Evolutionary conservation across 92 coral and sea anemone species (phyloP).

Genomic region (Pocillopora grandis): DNA sequence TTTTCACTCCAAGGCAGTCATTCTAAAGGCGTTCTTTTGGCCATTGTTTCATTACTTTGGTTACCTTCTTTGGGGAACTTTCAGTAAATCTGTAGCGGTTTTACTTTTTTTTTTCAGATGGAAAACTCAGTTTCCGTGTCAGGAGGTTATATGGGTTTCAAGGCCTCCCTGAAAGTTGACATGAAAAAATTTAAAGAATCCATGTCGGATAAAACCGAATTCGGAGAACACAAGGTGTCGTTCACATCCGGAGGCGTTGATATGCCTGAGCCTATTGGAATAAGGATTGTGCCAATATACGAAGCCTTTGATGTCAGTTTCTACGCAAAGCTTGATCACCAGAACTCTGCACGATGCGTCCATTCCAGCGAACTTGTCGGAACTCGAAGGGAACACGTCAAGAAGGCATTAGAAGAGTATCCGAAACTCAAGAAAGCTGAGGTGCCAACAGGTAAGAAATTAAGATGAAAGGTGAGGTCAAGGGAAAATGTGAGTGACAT

Average conservation of each 20-base stretch:
- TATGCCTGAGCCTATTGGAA: conserved; percentile 41
- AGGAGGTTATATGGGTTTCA: conserved; percentile 34
- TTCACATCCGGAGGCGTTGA: conserved; percentile 40
- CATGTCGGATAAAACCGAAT: conserved; percentile 22
- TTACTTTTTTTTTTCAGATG: conserved; percentile 14
- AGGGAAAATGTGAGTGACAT: neutral
- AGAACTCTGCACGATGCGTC: neutral
- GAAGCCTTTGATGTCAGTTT: conserved; percentile 21
- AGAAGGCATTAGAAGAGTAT: conserved; percentile 1
- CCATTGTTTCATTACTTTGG: no score
- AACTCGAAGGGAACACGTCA: neutral
- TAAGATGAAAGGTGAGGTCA: neutral
- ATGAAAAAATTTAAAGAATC: conserved; percentile 37
- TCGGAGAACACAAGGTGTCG: conserved; percentile 34
- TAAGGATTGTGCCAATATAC: conserved; percentile 40
- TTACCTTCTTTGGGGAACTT: no score
- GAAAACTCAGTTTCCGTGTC: conserved; percentile 31
- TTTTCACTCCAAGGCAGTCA: no score
- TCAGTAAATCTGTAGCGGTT: no score
- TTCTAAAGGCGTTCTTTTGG: no score
- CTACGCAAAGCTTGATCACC: neutral
- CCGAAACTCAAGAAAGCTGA: conserved; percentile 7
- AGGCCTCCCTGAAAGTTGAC: conserved; percentile 44
- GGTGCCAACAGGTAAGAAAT: neutral
- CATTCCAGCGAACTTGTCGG: neutral